Conservation (phyloP, 1,140 invertebrate genomes). For the Drosophila simulans region DNA sequence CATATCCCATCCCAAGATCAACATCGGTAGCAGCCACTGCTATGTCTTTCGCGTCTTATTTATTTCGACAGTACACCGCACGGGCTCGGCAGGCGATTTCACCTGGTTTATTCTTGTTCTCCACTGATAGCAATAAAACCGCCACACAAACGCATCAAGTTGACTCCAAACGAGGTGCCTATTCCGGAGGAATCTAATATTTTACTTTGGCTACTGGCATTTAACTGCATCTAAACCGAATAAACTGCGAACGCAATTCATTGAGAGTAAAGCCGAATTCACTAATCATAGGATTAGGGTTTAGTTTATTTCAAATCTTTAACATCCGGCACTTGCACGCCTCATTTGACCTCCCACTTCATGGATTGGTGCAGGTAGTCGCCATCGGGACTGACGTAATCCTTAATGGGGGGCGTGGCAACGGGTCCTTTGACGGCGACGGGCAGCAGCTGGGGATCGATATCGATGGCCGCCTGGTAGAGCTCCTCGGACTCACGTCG, state of each 20-base stretch:
- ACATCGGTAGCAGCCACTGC: constrained; percentile 22
- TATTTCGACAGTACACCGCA: constrained; percentile 56
- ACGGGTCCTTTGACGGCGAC: constrained; percentile 89
- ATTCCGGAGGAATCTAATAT: background rate
- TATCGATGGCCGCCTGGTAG: constrained; percentile 92
- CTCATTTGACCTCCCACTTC: constrained; percentile 87
- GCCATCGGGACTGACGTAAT: constrained; percentile 92
- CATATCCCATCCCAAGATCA: constrained; percentile 16
- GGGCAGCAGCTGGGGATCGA: constrained; percentile 89
- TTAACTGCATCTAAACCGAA: too few species aligned
- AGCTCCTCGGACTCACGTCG: constrained; percentile 91
- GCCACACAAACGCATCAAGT: constrained; percentile 35
- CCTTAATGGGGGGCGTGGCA: constrained; percentile 91
- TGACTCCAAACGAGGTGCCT: background rate
- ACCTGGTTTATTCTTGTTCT: constrained; percentile 51
- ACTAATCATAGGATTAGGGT: background rate
- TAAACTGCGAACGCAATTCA: background rate
- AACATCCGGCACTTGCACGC: constrained; percentile 6
- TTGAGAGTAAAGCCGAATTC: background rate
- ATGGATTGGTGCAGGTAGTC: constrained; percentile 93
- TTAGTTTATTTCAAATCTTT: constrained; percentile 49
- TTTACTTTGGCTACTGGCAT: background rate
- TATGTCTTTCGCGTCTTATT: constrained; percentile 53
- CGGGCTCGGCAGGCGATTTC: constrained; percentile 23
- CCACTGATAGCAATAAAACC: constrained; percentile 59